These are phyloP conservation scores for Campoletis raptor DNA, from an alignment of 2,888 invertebrate genomes.

Conservation along the genomic window DNA sequence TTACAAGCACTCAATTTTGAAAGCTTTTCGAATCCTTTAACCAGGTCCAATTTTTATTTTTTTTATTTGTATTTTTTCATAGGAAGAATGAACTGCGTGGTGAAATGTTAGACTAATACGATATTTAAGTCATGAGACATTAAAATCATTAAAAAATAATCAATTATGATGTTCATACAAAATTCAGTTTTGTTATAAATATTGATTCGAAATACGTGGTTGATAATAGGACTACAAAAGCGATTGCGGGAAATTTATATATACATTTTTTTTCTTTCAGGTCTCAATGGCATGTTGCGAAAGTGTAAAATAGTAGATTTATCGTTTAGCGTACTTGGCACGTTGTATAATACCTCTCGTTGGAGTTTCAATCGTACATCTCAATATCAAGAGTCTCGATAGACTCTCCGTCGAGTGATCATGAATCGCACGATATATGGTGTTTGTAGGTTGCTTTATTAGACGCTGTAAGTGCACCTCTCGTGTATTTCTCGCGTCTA, in stretches of 20 bases:
- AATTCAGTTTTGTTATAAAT: not conserved
- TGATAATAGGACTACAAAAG: not conserved
- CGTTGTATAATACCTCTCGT: conserved; percentile 37
- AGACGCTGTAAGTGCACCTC: conserved; percentile 62
- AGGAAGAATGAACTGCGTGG: not conserved
- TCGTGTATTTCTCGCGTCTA: conserved; percentile 43
- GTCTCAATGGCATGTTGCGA: conserved; percentile 22
- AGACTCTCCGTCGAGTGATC: conserved; percentile 38
- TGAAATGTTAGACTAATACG: not conserved
- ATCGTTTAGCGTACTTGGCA: conserved; percentile 18
- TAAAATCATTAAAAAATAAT: not conserved
- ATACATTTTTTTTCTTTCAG: not conserved
- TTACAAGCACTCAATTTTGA: not conserved
- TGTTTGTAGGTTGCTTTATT: conserved; percentile 66
- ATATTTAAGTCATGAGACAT: not conserved
- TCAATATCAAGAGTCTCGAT: conserved; percentile 58
- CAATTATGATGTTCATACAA: not conserved
- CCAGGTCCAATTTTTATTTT: not conserved
- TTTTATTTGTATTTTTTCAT: not conserved
- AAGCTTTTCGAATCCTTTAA: not conserved
- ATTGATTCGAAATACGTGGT: not conserved
- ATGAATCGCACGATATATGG: conserved; percentile 54
- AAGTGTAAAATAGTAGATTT: conserved; percentile 28
- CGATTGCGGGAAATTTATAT: not conserved
- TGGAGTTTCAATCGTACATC: conserved; percentile 55